Evolutionary conservation across 2,797 vertebrate genomes (phyloP).

Genomic region (Corythornis leucogaster): DNA sequence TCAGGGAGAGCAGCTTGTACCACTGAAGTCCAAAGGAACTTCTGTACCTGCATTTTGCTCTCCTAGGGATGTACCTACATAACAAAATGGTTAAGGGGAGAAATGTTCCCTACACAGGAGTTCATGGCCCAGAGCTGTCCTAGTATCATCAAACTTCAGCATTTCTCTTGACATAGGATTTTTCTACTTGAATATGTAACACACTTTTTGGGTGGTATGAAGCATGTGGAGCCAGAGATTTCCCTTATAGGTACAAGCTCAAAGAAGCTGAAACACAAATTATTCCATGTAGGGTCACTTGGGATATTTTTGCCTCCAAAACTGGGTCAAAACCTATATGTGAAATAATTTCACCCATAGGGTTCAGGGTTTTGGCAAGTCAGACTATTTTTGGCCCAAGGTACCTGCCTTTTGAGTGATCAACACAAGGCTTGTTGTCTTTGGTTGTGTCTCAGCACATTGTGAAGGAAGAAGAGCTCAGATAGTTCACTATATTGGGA

Average conservation of each 20-base stretch:
- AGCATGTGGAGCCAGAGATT: neutral
- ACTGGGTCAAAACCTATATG: constrained; percentile 6
- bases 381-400: neutral
- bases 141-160: neutral
- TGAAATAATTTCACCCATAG: constrained; percentile 8
- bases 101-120: neutral
- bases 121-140: neutral
- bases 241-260: neutral
- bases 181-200: constrained; percentile 16
- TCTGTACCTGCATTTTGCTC: neutral
- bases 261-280: constrained; percentile 19
- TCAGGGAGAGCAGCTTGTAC: neutral
- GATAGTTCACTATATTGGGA: neutral
- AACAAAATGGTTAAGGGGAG: neutral
- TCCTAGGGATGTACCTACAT: neutral
- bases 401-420: neutral
- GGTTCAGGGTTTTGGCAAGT: constrained; percentile 1
- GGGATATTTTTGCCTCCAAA: constrained; percentile 22
- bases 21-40: constrained; percentile 1
- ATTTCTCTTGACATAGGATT: neutral
- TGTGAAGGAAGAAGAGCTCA: neutral
- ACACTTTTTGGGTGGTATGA: neutral
- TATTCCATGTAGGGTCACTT: constrained; percentile 42
- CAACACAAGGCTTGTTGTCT: neutral
- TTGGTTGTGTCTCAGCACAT: neutral